These are phyloP conservation scores for Zootermopsis nevadensis DNA, from an alignment of 2,888 invertebrate species.

Conservation along the genomic window DNA sequence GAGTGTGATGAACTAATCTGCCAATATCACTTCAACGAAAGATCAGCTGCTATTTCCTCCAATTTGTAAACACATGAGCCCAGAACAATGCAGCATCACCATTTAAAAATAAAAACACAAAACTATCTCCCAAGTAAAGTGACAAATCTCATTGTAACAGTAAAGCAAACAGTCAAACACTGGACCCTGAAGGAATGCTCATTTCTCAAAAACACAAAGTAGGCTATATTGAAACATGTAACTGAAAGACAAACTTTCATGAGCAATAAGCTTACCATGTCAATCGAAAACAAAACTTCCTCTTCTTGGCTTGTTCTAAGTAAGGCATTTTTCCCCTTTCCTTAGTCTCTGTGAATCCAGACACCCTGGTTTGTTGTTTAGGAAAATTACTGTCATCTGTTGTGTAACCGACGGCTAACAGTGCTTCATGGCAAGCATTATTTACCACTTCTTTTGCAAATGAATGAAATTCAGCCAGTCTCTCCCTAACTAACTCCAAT, in stretches of 20 bases:
- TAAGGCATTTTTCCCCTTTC: conserved; percentile 78
- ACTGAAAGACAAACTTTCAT: background rate
- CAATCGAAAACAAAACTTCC: conserved; percentile 81
- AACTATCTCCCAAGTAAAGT: too few relatives aligned
- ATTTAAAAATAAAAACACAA: too few relatives aligned
- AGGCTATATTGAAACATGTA: background rate
- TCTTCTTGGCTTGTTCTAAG: conserved; percentile 87
- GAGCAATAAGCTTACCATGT: conserved; percentile 68
- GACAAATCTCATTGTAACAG: too few relatives aligned
- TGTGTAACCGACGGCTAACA: conserved; percentile 81
- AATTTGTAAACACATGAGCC: too few relatives aligned
- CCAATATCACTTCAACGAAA: too few relatives aligned
- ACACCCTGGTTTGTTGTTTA: conserved; percentile 57
- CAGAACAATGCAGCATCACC: too few relatives aligned
- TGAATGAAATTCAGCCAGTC: conserved; percentile 65
- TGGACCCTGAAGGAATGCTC: too few relatives aligned
- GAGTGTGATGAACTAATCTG: too few relatives aligned
- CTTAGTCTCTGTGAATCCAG: background rate
- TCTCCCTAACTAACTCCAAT: conserved; percentile 61
- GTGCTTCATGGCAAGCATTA: conserved; percentile 79
- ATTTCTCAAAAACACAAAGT: too few relatives aligned
- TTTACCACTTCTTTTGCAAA: conserved; percentile 71
- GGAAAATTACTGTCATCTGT: conserved; percentile 75
- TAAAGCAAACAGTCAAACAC: too few relatives aligned
- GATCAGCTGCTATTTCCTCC: too few relatives aligned